A percentile compares a stretch with the other conserved stretches of the same genome.
Conservation (phyloP, 2,113 vertebrate species). For the Coregonus clupeaformis region DNA sequence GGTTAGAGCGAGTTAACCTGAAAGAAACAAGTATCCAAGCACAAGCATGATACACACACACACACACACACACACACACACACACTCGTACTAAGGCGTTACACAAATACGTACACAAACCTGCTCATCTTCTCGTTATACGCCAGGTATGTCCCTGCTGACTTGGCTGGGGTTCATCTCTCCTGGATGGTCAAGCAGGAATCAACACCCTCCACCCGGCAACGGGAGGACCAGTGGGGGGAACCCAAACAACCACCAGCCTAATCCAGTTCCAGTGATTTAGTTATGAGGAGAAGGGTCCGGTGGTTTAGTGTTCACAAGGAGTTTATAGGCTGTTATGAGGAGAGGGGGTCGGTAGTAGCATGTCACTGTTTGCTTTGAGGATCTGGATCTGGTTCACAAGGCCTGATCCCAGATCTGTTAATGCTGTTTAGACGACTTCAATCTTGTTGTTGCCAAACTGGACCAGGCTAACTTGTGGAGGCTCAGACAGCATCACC, state of each 20-base stretch:
- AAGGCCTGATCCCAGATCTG: background rate
- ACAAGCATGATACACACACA: constrained; percentile 21
- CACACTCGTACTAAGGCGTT: background rate
- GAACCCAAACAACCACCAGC: background rate
- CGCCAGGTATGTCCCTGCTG: constrained; percentile 21
- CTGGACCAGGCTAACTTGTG: no score
- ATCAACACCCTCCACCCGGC: constrained; percentile 26
- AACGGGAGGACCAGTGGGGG: background rate
- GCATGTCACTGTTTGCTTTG: background rate
- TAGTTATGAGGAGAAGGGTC: background rate
- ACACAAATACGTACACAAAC: constrained; percentile 45
- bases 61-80: no score
- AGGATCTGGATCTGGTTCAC: background rate
- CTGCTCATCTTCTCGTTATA: constrained; percentile 67
- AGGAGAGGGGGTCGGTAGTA: background rate
- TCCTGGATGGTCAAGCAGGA: constrained; percentile 2
- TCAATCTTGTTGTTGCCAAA: no score
- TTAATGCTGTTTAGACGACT: no score
- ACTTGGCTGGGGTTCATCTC: background rate
- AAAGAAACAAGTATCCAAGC: constrained; percentile 14
- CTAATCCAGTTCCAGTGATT: constrained; percentile 33
- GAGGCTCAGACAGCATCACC: background rate
- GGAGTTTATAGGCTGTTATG: background rate
- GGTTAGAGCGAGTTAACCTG: constrained; percentile 20
- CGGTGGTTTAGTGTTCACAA: background rate